Evolutionary conservation across 2,888 invertebrate genomes (phyloP).

Genomic region (Phaonia tiefii): DNA sequence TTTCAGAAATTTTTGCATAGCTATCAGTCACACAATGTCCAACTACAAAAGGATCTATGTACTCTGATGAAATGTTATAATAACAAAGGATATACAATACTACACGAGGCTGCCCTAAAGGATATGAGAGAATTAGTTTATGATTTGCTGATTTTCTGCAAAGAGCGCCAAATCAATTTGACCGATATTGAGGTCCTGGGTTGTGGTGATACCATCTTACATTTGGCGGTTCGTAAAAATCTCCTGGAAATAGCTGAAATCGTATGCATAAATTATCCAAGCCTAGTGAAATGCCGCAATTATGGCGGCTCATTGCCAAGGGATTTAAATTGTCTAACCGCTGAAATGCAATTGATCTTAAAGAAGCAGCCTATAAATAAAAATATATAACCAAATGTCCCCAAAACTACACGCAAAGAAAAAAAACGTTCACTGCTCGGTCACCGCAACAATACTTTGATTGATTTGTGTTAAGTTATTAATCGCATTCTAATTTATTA

Average conservation of each 20-base stretch:
- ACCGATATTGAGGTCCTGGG: slow-evolving; percentile 15
- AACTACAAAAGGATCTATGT: background rate
- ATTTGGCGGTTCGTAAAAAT: slow-evolving; percentile 33
- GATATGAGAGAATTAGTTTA: slow-evolving; percentile 14
- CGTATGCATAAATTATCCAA: slow-evolving; percentile 7
- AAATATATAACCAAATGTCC: too few species aligned
- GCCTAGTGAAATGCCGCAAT: slow-evolving; percentile 2
- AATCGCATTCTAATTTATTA: too few species aligned
- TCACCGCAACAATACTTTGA: too few species aligned
- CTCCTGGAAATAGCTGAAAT: slow-evolving; percentile 24
- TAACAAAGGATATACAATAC: slow-evolving; percentile 40
- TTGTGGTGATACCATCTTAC: slow-evolving; percentile 33
- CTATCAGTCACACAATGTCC: background rate
- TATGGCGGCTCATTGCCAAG: slow-evolving; percentile 32
- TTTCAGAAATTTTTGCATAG: slow-evolving; percentile 9
- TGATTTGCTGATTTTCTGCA: slow-evolving; percentile 12
- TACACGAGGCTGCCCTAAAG: slow-evolving; percentile 27
- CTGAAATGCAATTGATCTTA: slow-evolving; percentile 17
- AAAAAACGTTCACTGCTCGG: too few species aligned
- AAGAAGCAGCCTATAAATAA: too few species aligned
- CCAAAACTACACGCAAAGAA: too few species aligned
- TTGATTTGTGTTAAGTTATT: too few species aligned
- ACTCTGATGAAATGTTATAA: slow-evolving; percentile 36
- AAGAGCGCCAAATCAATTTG: slow-evolving; percentile 13
- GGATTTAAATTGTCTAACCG: background rate